phyloP scores from a whole-genome alignment of 2,113 vertebrate species.

The Gracilinanus agilis region DNA sequence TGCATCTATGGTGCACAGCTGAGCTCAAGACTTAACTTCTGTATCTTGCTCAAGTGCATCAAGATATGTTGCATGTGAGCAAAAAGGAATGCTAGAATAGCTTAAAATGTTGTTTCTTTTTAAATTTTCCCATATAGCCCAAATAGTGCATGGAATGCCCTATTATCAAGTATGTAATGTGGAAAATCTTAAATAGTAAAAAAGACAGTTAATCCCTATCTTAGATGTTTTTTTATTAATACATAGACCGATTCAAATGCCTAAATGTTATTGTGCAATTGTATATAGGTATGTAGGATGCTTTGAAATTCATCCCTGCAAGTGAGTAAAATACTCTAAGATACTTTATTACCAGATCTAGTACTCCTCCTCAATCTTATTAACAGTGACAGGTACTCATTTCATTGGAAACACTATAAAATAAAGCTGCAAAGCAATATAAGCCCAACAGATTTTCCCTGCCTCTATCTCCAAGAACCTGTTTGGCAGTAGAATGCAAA shows the following conservation, averaged over 20 bases:
- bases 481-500: not conserved
- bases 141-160: not conserved
- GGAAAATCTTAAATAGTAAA: not conserved
- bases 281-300: not conserved
- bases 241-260: not conserved
- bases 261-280: not conserved
- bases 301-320: not conserved
- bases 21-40: not conserved
- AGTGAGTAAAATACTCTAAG: not conserved
- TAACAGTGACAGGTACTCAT: not conserved
- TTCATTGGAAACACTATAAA: not conserved
- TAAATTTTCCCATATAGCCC: not conserved
- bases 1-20: not conserved
- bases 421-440: not conserved
- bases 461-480: not conserved
- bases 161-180: not conserved
- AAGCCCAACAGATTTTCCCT: not conserved
- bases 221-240: not conserved
- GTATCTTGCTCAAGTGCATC: not conserved
- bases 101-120: not conserved
- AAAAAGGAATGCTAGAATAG: not conserved
- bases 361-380: not conserved
- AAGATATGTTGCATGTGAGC: not conserved
- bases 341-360: not conserved
- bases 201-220: not conserved